Percentiles rank a stretch among this genome's conserved stretches.
phyloP scores from a whole-genome alignment of 2,113 vertebrate species.

The Balaeniceps rex region DNA sequence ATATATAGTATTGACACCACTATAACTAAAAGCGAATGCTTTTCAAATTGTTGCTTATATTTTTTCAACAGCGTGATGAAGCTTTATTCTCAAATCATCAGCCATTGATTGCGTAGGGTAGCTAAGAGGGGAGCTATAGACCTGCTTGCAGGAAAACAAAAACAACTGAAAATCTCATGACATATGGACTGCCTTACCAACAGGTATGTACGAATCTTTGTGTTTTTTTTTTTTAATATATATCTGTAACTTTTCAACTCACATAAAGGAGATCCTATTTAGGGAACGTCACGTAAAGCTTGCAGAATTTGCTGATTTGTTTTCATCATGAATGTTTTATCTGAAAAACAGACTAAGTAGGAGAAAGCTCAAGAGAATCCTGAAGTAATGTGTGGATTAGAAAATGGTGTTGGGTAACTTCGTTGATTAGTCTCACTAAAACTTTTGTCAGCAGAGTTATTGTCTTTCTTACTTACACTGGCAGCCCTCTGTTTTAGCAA shows the following conservation, averaged over 20 bases:
- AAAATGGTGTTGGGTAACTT: background rate
- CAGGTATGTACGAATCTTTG: accelerated
- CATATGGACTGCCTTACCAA: background rate
- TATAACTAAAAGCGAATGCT: background rate
- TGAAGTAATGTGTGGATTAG: background rate
- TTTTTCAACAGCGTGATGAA: background rate
- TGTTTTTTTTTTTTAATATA: background rate
- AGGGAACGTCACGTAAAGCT: background rate
- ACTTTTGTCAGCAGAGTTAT: background rate
- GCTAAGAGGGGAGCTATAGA: background rate
- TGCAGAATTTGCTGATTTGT: background rate
- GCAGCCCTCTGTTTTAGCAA: background rate
- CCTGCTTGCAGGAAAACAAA: background rate
- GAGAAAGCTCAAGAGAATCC: background rate
- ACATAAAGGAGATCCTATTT: background rate
- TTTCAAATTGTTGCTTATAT: background rate
- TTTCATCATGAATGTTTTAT: background rate
- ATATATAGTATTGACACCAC: background rate
- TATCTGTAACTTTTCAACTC: background rate
- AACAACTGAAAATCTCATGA: background rate
- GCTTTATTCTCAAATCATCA: background rate
- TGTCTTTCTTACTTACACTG: background rate
- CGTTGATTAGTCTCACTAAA: background rate
- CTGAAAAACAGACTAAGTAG: background rate
- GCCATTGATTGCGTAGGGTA: background rate